Percentiles rank a stretch among this genome's conserved stretches.
phyloP scores from a whole-genome alignment of 35 echinoderm and acorn worm species.

The Ptychodera flava region DNA sequence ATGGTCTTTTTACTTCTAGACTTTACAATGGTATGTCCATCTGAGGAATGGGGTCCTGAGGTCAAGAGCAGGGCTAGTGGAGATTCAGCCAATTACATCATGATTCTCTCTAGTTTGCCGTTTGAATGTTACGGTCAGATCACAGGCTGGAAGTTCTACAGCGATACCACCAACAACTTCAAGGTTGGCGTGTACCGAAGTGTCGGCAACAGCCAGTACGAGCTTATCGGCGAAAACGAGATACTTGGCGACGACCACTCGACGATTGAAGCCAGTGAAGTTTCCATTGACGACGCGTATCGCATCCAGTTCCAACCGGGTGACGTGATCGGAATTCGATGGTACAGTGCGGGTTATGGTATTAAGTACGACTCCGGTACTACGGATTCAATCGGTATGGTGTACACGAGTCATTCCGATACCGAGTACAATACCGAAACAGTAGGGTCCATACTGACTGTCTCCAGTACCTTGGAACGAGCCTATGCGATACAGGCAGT shows the following conservation, averaged over 20 bases:
- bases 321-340: constrained; percentile 66
- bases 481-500: constrained; percentile 69
- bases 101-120: constrained; percentile 58
- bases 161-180: constrained; percentile 30
- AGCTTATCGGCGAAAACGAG: constrained; percentile 52
- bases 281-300: constrained; percentile 38
- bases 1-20: constrained; percentile 27
- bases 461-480: constrained; percentile 28
- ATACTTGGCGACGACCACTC: constrained; percentile 30
- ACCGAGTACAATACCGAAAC: constrained; percentile 11
- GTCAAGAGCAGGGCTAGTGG: constrained; percentile 16
- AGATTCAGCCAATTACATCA: constrained; percentile 62
- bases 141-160: constrained; percentile 68
- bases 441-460: constrained; percentile 36
- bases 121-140: constrained; percentile 70
- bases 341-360: constrained; percentile 36
- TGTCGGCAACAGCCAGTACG: constrained; percentile 25
- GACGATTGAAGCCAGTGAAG: constrained; percentile 27
- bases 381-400: constrained; percentile 25
- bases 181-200: constrained; percentile 57
- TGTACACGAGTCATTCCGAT: constrained; percentile 48
- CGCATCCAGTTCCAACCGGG: constrained; percentile 71
- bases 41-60: constrained; percentile 45
- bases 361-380: constrained; percentile 27
- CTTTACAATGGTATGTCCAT: constrained; percentile 53